phyloP scores from a whole-genome alignment of 2,888 invertebrate species.

The Thereva nobilitata region DNA sequence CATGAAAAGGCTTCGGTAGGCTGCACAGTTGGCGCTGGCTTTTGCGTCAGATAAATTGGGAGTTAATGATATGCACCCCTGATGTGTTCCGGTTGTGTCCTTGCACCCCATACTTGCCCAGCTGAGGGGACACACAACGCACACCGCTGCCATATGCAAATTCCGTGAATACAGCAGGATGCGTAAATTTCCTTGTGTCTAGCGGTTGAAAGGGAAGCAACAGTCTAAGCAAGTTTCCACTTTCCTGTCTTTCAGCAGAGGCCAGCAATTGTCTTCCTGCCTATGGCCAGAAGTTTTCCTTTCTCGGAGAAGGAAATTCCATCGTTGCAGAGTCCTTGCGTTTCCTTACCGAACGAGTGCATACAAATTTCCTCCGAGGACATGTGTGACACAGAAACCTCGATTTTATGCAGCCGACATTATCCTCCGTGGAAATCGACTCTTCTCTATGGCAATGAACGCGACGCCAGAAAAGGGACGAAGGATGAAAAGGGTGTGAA shows the following conservation, averaged over 20 bases:
- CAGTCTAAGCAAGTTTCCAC: not conserved
- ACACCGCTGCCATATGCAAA: conserved; percentile 21
- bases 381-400: conserved; percentile 24
- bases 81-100: conserved; percentile 15
- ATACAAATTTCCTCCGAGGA: conserved; percentile 26
- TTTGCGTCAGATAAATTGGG: conserved; percentile 37
- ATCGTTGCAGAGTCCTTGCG: not conserved
- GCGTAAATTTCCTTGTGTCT: conserved; percentile 25
- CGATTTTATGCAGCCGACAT: conserved; percentile 28
- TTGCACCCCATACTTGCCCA: conserved; percentile 19
- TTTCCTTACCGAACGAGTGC: not conserved
- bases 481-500: not conserved
- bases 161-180: conserved; percentile 20
- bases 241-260: too few relatives aligned
- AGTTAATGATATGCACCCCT: conserved; percentile 47
- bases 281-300: conserved; percentile 11
- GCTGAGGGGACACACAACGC: not conserved
- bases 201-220: conserved; percentile 15
- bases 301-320: conserved; percentile 28
- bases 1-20: conserved; percentile 38
- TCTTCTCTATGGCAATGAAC: not conserved
- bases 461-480: conserved; percentile 4
- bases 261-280: too few relatives aligned
- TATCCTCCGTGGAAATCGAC: conserved; percentile 20
- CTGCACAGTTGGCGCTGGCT: conserved; percentile 26